Evolutionary conservation across 2,113 vertebrate species (phyloP), one percentile per base, ranked within the genome.

Genomic region (Synchiropus splendidus): DNA sequence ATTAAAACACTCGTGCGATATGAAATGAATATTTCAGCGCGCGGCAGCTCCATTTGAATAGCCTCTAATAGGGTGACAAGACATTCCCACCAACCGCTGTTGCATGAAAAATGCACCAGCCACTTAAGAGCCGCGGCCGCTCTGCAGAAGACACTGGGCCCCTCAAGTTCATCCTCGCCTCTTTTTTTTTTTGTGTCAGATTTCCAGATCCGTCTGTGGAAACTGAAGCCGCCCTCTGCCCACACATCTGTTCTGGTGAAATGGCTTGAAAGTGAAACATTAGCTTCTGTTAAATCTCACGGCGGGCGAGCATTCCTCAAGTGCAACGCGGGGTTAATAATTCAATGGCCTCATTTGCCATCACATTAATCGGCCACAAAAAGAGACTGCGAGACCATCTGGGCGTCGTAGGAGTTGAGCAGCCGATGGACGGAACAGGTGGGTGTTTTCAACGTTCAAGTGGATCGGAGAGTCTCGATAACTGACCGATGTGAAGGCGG

Each of bases 101-200:
- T 50, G 63, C 74, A 84, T 85, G 71, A 85, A 85, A 87, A 80
- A 86, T 85, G 81, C 78, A 86, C 74, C 61, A 81, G 64, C 74
- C 79, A 82, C 81, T 85, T 86, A 83, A 85, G 83, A 81, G 59
- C 79, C 74, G 74, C 57, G 80, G 71, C 71, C 67, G 71, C 73
- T 76, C 59, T 72, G 61, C 59, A 70, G 67, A 67, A 79, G 75
- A 76, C 75, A 72, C 61, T 71, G 61, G 45, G 72, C 60, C 74
- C 81, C 72, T 51, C 44, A 53, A 74, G 70, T 78, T 64, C 67
- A 75, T 61, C 67, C 70, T 42, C 35, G 53, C 69, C 66, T 62
- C 51, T 27, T 27, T 27, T 27, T 27, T 27, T 27, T 27, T 27
- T 27, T 27, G 21, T 4, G 4, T 27, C 21, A 27, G 4, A 27